Conservation (phyloP, 2,113 vertebrate species). For the Oncorhynchus gorbuscha region DNA sequence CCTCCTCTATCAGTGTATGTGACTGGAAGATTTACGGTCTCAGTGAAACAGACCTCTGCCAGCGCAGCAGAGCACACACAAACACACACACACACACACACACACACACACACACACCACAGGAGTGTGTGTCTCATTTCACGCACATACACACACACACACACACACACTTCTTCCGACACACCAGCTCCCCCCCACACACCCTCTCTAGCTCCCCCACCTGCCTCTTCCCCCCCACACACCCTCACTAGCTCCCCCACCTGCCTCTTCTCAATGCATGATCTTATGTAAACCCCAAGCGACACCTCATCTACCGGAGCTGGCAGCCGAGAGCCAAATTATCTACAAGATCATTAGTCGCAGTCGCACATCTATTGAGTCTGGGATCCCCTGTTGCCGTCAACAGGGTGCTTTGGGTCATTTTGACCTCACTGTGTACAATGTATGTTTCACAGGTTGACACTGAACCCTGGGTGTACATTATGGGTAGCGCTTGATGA, state of each 20-base stretch:
- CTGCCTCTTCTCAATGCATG: slow-evolving; percentile 18
- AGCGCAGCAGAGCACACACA: slow-evolving; percentile 10
- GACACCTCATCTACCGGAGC: not conserved
- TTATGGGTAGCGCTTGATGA: no score
- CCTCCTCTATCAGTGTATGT: slow-evolving; percentile 4
- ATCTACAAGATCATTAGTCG: not conserved
- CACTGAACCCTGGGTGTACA: no score
- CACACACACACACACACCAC: no score
- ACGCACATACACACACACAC: no score
- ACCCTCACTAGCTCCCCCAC: slow-evolving; percentile 9
- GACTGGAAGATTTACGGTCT: slow-evolving; percentile 29
- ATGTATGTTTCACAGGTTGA: no score
- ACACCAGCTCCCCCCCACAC: no score
- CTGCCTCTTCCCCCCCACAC: slow-evolving; percentile 1
- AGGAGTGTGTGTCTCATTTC: no score
- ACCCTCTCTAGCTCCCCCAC: slow-evolving; percentile 9
- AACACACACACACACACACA: no score
- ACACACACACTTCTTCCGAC: no score
- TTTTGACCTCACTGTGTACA: no score
- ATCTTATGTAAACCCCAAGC: not conserved
- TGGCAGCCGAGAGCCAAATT: not conserved
- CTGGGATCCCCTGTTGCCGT: not conserved
- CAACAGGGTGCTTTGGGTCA: no score
- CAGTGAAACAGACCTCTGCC: slow-evolving; percentile 20
- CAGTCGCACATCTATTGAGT: not conserved